Evolutionary conservation across 2,888 invertebrate genomes (phyloP).

Genomic region (Hydroisotoma schaefferi): DNA sequence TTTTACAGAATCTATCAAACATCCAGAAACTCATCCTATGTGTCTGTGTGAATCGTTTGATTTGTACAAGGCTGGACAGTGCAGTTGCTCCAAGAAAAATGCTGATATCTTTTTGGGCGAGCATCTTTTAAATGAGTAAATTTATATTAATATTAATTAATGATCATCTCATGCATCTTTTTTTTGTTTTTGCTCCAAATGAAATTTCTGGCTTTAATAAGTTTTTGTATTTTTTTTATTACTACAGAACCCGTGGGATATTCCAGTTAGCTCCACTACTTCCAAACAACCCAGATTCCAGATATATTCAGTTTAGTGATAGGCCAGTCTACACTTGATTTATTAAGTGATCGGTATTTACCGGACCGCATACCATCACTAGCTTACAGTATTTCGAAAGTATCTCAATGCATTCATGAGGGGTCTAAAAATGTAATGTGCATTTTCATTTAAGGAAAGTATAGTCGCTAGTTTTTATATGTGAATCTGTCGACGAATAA

Average conservation of each 20-base stretch:
- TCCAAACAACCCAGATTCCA: no score
- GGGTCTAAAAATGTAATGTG: no score
- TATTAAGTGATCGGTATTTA: no score
- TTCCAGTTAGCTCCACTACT: conserved; percentile 12
- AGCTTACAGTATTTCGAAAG: no score
- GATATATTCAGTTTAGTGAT: no score
- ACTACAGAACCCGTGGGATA: conserved; percentile 11
- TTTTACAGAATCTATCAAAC: conserved; percentile 38
- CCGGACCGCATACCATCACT: no score
- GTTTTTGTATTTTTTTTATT: background rate
- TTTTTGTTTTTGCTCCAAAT: background rate
- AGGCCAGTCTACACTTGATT: no score
- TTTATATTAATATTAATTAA: background rate
- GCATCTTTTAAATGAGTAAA: conserved; percentile 18
- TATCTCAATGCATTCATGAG: no score
- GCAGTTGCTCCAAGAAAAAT: conserved; percentile 21
- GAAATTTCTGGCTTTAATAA: no score
- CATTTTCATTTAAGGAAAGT: no score
- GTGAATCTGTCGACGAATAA: no score
- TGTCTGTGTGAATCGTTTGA: conserved; percentile 38
- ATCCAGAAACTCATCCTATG: conserved; percentile 37
- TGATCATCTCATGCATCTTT: background rate
- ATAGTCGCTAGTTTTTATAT: no score
- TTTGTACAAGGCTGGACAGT: conserved; percentile 30
- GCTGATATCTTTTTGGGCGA: conserved; percentile 18